These are phyloP conservation scores for Chamaedrilus cognettii DNA, from an alignment of 2,888 invertebrate genomes.

Conservation along the genomic window DNA sequence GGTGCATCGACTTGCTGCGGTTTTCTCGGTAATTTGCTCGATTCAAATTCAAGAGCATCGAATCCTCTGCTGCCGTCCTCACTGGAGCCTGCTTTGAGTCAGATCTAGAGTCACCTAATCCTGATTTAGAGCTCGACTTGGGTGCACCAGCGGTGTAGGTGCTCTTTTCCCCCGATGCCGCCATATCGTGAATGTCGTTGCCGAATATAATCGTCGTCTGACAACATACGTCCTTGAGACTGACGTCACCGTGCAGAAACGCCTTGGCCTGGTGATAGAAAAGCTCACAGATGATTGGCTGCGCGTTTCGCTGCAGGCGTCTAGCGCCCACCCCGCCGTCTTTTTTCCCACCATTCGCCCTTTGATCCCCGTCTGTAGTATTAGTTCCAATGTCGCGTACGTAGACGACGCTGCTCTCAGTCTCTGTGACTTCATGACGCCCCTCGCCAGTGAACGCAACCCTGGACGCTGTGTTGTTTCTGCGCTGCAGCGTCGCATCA, in stretches of 20 bases:
- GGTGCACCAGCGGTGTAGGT: too few species aligned
- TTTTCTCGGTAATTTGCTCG: too few species aligned
- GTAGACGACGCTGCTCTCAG: not conserved
- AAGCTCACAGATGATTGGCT: not conserved
- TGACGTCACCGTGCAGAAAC: not conserved
- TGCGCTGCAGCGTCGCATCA: not conserved
- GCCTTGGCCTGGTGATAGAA: not conserved
- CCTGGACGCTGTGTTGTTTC: too few species aligned
- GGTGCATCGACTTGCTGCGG: not conserved
- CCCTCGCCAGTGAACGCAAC: not conserved
- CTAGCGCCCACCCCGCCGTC: not conserved
- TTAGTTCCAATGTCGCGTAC: not conserved
- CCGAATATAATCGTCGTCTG: constrained; percentile 1
- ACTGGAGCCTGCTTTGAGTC: not conserved
- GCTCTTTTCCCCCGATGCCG: not conserved
- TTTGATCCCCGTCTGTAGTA: not conserved
- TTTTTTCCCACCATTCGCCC: not conserved
- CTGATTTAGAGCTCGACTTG: too few species aligned
- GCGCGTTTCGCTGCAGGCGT: not conserved
- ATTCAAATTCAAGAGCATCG: too few species aligned
- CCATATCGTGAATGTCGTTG: not conserved
- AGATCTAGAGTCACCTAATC: too few species aligned
- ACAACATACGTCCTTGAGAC: not conserved
- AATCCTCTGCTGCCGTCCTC: not conserved
- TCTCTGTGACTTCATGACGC: too few species aligned